phyloP scores from a whole-genome alignment of 2,797 vertebrate genomes.

The Nyctalus aviator region DNA sequence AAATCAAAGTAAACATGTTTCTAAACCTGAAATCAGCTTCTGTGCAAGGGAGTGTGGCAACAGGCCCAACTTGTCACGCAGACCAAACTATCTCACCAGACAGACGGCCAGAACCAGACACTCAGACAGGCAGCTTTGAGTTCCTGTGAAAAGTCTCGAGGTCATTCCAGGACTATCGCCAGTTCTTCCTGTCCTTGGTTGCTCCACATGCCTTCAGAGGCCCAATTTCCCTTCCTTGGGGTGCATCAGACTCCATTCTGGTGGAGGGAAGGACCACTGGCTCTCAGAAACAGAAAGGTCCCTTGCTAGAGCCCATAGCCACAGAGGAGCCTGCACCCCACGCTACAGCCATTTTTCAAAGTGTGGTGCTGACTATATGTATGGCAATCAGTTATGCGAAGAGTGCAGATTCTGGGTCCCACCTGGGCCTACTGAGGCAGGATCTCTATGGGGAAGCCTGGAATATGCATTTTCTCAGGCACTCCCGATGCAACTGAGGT shows the following conservation, averaged over 20 bases:
- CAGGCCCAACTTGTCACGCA: background rate
- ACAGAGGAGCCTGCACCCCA: background rate
- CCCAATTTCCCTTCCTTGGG: background rate
- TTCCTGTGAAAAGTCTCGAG: background rate
- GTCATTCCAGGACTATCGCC: background rate
- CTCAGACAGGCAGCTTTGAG: background rate
- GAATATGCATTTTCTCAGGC: background rate
- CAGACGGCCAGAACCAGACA: background rate
- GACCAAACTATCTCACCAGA: background rate
- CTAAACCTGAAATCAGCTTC: slow-evolving; percentile 32
- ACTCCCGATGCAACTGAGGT: background rate
- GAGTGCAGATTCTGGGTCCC: background rate
- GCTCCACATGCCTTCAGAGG: background rate
- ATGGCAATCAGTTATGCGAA: background rate
- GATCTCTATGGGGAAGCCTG: background rate
- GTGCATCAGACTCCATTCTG: background rate
- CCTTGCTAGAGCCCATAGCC: background rate
- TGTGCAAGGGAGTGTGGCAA: background rate
- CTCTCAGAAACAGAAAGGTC: background rate
- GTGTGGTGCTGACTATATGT: background rate
- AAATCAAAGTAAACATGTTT: background rate
- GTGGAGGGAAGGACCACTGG: background rate
- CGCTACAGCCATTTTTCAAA: background rate
- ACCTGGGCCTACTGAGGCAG: background rate
- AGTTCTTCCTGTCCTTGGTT: background rate